A percentile compares a stretch with the other conserved stretches of the same genome.
Evolutionary conservation across 92 coral and sea anemone genomes (phyloP).

Genomic region (Galaxea fascicularis): DNA sequence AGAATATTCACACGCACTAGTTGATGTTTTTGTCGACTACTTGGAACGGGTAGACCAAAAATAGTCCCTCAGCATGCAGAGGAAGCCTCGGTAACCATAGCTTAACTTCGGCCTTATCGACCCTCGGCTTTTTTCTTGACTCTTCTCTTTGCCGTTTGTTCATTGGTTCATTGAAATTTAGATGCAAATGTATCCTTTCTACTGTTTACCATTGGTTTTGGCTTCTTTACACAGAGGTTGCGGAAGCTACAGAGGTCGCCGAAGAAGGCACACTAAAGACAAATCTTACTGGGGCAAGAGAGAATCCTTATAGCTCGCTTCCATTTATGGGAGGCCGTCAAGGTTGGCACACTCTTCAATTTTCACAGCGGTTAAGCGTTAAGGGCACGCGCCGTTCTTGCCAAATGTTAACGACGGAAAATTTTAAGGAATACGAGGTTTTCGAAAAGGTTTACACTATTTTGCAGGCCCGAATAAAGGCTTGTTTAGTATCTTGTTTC

Average conservation of each 20-base stretch:
- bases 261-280: not conserved
- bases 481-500: no score
- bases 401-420: not conserved
- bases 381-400: not conserved
- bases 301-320: slow-evolving; percentile 16
- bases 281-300: not conserved
- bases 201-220: not conserved
- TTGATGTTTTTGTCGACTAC: no score
- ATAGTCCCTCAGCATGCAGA: no score
- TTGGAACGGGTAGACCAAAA: no score
- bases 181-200: not conserved
- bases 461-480: no score
- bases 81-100: no score
- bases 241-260: not conserved
- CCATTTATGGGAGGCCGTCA: not conserved
- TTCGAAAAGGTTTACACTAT: not conserved
- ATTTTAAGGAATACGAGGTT: not conserved
- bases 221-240: not conserved
- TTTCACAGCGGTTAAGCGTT: slow-evolving; percentile 5
- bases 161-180: no score
- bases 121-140: no score
- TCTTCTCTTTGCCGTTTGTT: no score
- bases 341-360: slow-evolving; percentile 12
- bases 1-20: no score
- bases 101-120: no score